phyloP scores from a whole-genome alignment of 2,113 vertebrate species.

The Orycteropus afer region DNA sequence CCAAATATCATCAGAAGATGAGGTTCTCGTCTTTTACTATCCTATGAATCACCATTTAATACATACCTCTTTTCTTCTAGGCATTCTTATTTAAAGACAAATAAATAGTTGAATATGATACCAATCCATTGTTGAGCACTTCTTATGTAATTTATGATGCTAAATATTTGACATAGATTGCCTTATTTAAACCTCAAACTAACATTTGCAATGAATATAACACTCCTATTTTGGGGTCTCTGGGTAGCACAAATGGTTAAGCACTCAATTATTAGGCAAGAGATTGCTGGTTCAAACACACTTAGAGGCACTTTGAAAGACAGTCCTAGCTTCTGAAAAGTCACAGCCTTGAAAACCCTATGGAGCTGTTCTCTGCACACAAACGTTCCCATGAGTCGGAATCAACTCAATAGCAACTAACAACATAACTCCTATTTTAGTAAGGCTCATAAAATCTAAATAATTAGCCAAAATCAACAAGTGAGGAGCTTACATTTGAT shows the following conservation, averaged over 20 bases:
- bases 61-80: background rate
- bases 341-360: too few relatives aligned
- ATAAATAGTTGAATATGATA: background rate
- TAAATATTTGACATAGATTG: background rate
- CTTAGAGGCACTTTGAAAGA: too few relatives aligned
- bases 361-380: too few relatives aligned
- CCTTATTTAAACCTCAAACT: background rate
- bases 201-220: background rate
- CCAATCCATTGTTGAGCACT: background rate
- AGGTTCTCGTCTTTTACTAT: background rate
- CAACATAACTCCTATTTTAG: too few relatives aligned
- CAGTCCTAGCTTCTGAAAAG: too few relatives aligned
- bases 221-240: background rate
- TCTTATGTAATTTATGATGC: background rate
- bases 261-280: too few relatives aligned
- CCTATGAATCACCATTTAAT: background rate
- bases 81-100: background rate
- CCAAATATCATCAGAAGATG: background rate
- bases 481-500: background rate
- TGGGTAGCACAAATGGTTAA: too few relatives aligned
- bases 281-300: too few relatives aligned
- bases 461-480: background rate
- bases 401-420: too few relatives aligned
- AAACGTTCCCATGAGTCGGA: too few relatives aligned
- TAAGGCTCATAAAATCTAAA: background rate